Evolutionary conservation across 2,888 invertebrate species (phyloP).

Genomic region (Watsonalla binaria): DNA sequence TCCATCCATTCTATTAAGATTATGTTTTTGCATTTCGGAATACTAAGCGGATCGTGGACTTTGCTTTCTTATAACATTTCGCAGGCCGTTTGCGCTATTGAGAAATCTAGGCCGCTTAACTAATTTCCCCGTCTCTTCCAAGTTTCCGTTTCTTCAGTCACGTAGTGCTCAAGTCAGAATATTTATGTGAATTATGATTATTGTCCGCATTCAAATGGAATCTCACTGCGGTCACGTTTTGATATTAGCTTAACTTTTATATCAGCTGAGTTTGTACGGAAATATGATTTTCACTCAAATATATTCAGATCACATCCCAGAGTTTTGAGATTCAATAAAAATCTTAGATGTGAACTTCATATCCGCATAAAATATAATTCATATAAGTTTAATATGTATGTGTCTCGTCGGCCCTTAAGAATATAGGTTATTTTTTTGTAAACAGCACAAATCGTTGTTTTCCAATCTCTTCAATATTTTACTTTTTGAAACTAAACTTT

Average conservation of each 20-base stretch:
- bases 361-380: neutral
- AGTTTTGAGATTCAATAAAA: neutral
- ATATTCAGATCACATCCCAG: neutral
- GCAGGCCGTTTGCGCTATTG: too few species aligned
- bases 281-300: neutral
- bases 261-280: neutral
- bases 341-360: neutral
- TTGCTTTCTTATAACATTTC: too few species aligned
- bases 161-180: neutral
- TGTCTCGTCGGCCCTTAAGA: neutral
- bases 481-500: too few species aligned
- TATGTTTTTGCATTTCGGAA: too few species aligned
- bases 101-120: neutral
- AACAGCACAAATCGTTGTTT: too few species aligned
- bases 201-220: neutral
- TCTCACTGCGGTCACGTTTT: neutral
- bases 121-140: neutral
- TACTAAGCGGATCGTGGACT: too few species aligned
- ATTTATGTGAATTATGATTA: neutral
- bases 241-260: constrained; percentile 3
- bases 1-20: too few species aligned
- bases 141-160: neutral
- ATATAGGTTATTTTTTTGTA: too few species aligned
- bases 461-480: too few species aligned
- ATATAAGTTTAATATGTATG: neutral